phyloP scores from a whole-genome alignment of 2,113 vertebrate species.

The Hippolais icterina region DNA sequence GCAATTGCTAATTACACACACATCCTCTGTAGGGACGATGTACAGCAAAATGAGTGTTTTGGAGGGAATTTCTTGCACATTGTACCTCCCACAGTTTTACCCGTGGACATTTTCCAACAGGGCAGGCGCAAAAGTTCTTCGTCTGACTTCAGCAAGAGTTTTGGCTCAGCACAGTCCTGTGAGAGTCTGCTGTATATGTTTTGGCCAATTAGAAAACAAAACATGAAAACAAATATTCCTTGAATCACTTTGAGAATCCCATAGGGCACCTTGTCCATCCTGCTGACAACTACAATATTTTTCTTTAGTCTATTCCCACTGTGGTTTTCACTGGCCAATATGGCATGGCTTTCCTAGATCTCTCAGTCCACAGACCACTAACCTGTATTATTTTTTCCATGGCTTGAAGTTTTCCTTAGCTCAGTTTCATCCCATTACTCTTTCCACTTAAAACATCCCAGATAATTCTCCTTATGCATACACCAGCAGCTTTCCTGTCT shows the following conservation, averaged over 20 bases:
- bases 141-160: not conserved
- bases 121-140: not conserved
- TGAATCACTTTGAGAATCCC: not conserved
- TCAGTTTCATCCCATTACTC: slow-evolving; percentile 23
- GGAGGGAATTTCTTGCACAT: not conserved
- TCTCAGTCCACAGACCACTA: not conserved
- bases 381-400: not conserved
- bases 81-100: not conserved
- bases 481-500: not conserved
- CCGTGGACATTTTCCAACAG: not conserved
- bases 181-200: not conserved
- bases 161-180: not conserved
- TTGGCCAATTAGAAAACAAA: slow-evolving; percentile 59
- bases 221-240: slow-evolving; percentile 7
- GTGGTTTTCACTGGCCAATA: not conserved
- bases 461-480: not conserved
- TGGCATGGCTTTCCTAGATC: not conserved
- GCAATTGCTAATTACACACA: slow-evolving; percentile 25
- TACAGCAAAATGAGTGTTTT: slow-evolving; percentile 6
- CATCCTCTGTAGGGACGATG: slow-evolving; percentile 21
- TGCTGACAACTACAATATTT: slow-evolving; percentile 3
- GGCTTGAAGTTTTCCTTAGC: not conserved
- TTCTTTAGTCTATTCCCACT: not conserved
- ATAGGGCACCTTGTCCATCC: not conserved
- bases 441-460: not conserved